A percentile compares a stretch with the other conserved stretches of the same genome.
These are phyloP conservation scores for Plecturocebus donacophilus DNA, from an alignment of 2,113 vertebrate species.

Conservation along the genomic window DNA sequence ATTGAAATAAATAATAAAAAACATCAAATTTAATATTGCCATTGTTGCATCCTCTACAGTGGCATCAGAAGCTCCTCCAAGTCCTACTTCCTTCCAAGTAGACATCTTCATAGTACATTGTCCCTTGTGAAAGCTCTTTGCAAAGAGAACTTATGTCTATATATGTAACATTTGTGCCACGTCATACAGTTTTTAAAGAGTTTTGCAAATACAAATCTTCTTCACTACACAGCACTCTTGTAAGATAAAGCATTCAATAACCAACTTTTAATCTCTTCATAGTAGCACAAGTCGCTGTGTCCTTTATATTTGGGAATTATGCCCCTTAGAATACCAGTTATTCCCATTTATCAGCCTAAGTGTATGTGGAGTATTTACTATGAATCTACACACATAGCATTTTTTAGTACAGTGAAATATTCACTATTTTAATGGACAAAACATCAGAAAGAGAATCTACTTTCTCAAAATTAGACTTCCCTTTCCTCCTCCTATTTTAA, in stretches of 20 bases:
- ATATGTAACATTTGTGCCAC: too few relatives aligned
- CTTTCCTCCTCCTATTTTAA: neutral
- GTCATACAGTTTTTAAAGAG: neutral
- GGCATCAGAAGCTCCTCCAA: neutral
- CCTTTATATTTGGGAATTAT: neutral
- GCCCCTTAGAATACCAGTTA: neutral
- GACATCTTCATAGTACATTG: accelerated
- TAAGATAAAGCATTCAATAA: neutral
- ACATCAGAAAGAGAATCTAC: neutral
- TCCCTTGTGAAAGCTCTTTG: neutral
- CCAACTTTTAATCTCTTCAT: neutral
- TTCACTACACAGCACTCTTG: neutral
- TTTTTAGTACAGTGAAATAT: neutral
- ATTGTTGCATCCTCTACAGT: accelerated
- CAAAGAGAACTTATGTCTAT: neutral
- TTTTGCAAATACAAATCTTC: neutral
- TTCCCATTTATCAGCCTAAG: accelerated
- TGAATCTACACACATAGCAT: too few relatives aligned
- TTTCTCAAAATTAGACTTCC: neutral
- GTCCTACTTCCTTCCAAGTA: neutral
- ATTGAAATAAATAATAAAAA: neutral
- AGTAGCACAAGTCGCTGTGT: neutral
- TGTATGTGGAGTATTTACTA: neutral
- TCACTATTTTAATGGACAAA: neutral
- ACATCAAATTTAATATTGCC: neutral